phyloP scores from a whole-genome alignment of 2,797 vertebrate species.

The Enteromius viviparus region DNA sequence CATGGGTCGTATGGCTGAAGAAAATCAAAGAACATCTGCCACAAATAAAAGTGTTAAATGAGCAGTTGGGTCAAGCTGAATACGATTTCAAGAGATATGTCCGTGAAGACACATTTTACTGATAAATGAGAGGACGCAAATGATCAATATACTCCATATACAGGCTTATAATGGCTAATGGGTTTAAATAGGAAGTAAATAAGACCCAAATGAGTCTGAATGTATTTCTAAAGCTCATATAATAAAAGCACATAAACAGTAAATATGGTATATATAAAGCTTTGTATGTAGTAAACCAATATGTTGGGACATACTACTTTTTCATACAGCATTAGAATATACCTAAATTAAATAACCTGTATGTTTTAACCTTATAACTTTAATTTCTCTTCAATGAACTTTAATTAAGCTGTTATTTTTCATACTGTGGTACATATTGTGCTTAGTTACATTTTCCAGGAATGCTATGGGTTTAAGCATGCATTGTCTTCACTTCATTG shows the following conservation, averaged over 20 bases:
- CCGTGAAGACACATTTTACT: slow-evolving; percentile 4
- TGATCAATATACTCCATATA: neutral
- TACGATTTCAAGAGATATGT: slow-evolving; percentile 40
- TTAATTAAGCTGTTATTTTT: no score
- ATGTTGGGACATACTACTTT: neutral
- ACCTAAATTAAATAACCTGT: neutral
- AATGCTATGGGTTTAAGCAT: no score
- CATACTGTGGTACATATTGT: no score
- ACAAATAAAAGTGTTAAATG: slow-evolving; percentile 48
- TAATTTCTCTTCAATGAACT: neutral
- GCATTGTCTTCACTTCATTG: no score
- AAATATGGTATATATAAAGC: neutral
- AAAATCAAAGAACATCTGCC: neutral
- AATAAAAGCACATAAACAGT: neutral
- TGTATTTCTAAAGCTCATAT: neutral
- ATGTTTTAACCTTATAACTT: neutral
- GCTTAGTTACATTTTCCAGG: no score
- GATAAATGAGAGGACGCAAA: neutral
- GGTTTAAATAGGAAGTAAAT: neutral
- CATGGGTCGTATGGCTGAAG: slow-evolving; percentile 5
- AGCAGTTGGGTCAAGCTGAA: slow-evolving; percentile 43
- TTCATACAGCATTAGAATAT: neutral
- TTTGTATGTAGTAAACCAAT: neutral
- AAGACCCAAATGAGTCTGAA: neutral
- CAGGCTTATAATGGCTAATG: neutral